Conservation (phyloP, 2,113 vertebrate species). For the Coturnix japonica region DNA sequence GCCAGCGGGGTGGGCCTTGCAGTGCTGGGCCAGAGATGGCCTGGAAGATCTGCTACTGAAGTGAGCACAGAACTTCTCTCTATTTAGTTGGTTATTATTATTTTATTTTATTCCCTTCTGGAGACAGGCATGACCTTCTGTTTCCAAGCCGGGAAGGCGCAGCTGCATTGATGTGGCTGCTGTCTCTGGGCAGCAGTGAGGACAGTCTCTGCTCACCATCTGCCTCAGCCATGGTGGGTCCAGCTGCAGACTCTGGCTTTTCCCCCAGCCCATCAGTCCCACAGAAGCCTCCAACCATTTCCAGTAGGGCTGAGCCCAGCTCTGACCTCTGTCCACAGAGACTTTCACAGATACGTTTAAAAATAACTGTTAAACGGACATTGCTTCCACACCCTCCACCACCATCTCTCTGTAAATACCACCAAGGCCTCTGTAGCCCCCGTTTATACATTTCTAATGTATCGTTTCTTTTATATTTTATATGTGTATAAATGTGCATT, state of each 20-base stretch:
- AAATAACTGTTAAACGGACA: neutral
- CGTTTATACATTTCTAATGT: conserved; percentile 80
- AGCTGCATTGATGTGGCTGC: neutral
- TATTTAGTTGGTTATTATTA: neutral
- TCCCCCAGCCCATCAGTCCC: neutral
- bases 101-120: conserved; percentile 50
- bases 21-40: neutral
- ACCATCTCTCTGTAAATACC: conserved; percentile 47
- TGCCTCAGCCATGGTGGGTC: neutral
- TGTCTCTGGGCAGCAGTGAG: neutral
- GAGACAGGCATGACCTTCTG: neutral
- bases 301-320: conserved; percentile 12
- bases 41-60: neutral
- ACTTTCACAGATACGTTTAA: neutral
- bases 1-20: neutral
- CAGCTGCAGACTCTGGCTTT: neutral
- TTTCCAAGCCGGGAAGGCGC: neutral
- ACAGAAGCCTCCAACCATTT: neutral
- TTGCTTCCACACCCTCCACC: neutral
- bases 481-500: conserved; percentile 68
- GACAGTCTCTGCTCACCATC: neutral
- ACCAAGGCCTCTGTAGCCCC: neutral
- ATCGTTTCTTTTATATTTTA: conserved; percentile 71
- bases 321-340: conserved; percentile 4
- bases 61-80: conserved; percentile 48